Base-by-base conservation (phyloP, 1,140 invertebrate species). In the Drosophila sproati region DNA sequence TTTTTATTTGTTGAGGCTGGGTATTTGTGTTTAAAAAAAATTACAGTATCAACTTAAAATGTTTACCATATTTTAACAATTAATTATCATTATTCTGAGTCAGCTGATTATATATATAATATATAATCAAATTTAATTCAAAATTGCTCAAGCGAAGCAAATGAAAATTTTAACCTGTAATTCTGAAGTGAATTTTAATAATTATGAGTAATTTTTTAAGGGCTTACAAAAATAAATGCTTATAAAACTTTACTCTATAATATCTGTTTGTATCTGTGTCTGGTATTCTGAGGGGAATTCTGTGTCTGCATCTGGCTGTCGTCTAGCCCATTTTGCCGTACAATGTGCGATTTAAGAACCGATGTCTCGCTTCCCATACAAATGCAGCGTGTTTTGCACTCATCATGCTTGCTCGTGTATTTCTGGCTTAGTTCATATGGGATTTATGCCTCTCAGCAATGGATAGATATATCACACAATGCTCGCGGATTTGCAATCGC, bases 391-490 rank as follows among this genome's bases (percentile, higher is more conserved):
- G 68, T 71, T 74, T 78, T 55, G 82, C 73, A 85, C 80, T 67
- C 78, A 85, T 62, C 43, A 73, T 68, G 48, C 56, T 45, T 41
- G 29, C 4, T 39, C 37, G 79, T 75, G 66, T 43, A 50, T 45
- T 37, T 60, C 47, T 20, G 50, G 68, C 73, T 50, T 41, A 47
- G 41, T 60, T 43, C 43, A 54, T 64, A 67, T 73, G 55, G 80
- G 85, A 88, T 83, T 83, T 88, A 79, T 83, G 73, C 69, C 80
- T 72, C 69, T 88, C 66, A 76, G 66, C 68, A 45, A 59, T 70
- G 68, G 68, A 80, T 77, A 81, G 68, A 80, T 77, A 81, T 66
- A 60, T 72, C 64, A 63, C 57, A 86, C 82, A 86, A 86, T 86
- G 34, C 50, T 45, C 32, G 32, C 37, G 54, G 61, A 87, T 82